Evolutionary conservation across 2,113 vertebrate species (phyloP).

Genomic region (Arizona elegans): DNA sequence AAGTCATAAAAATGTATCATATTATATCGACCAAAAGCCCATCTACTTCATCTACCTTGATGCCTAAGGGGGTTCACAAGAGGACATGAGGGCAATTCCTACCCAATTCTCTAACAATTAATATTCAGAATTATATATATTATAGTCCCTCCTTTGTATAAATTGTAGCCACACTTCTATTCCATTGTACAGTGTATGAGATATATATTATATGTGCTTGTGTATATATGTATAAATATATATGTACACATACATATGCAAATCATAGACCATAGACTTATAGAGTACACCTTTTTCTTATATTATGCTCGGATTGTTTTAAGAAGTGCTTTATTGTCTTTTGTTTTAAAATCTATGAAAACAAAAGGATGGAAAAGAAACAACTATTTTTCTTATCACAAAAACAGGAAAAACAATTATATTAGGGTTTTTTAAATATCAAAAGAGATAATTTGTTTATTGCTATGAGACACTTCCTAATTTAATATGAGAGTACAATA

Average conservation of each 20-base stretch:
- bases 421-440: not conserved
- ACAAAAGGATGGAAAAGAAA: not conserved
- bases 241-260: no score
- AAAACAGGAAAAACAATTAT: not conserved
- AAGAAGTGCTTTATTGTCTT: not conserved
- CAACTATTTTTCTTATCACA: not conserved
- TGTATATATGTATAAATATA: not conserved
- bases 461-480: not conserved
- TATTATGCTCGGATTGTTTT: not conserved
- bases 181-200: not conserved
- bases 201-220: not conserved
- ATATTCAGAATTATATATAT: not conserved
- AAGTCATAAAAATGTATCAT: not conserved
- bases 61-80: not conserved
- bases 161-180: not conserved
- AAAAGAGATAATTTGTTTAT: not conserved
- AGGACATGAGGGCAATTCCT: not conserved
- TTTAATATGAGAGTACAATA: no score
- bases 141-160: no score
- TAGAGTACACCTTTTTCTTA: not conserved
- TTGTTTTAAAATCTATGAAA: not conserved
- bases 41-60: not conserved
- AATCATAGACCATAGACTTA: not conserved
- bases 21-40: not conserved
- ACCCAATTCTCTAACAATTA: not conserved